These are phyloP conservation scores for Aphelocoma californica DNA, from an alignment of 2,797 vertebrate genomes.

Conservation along the genomic window DNA sequence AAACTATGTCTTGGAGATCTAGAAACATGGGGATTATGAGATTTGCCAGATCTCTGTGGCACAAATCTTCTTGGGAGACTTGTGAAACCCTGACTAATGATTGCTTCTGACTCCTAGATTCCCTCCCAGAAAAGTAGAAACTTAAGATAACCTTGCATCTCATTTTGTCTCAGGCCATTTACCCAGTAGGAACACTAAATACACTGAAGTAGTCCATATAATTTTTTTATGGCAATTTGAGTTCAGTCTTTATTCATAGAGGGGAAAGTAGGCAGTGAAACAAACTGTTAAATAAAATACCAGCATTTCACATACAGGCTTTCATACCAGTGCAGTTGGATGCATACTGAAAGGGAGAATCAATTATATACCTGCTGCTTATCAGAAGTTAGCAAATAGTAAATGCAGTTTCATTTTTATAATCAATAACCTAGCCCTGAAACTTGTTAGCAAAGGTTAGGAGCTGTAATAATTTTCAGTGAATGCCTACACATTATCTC, in stretches of 20 bases:
- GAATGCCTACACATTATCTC: neutral
- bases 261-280: neutral
- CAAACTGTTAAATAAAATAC: neutral
- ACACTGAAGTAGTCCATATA: neutral
- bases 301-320: neutral
- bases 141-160: neutral
- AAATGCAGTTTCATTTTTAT: conserved; percentile 38
- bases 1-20: neutral
- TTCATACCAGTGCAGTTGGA: neutral
- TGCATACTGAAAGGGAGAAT: neutral
- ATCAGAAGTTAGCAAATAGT: conserved; percentile 37
- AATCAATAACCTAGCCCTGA: conserved; percentile 8
- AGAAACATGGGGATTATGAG: neutral
- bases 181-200: neutral
- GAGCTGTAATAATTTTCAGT: conserved; percentile 22
- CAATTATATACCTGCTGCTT: conserved; percentile 20
- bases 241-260: neutral
- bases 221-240: neutral
- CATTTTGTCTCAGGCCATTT: neutral
- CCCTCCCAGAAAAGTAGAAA: neutral
- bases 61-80: neutral
- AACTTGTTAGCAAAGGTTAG: conserved; percentile 49
- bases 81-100: neutral
- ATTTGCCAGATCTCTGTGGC: neutral
- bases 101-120: neutral